Conservation (phyloP, 2,113 vertebrate species). For the Dunckerocampus dactyliophorus region DNA sequence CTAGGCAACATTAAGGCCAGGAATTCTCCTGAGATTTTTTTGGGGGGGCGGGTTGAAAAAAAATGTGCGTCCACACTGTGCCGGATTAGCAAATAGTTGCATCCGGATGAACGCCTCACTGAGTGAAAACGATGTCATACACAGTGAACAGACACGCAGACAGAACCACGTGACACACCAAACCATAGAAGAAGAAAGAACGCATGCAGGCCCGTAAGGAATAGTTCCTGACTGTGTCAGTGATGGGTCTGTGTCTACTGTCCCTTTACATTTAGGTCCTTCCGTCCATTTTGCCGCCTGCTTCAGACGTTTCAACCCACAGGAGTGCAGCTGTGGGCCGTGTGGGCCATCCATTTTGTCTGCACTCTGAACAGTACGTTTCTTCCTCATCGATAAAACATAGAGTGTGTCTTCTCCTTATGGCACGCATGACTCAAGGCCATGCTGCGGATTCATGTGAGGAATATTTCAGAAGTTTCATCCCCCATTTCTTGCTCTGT, state of each 20-base stretch:
- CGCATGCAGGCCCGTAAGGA: too few species aligned
- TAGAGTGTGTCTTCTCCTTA: neutral
- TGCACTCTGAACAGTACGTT: conserved; percentile 90
- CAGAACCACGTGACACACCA: too few species aligned
- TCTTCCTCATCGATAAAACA: neutral
- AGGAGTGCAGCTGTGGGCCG: conserved; percentile 92
- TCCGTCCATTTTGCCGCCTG: conserved; percentile 85
- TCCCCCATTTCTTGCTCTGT: neutral
- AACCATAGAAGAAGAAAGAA: too few species aligned
- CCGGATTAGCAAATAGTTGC: too few species aligned
- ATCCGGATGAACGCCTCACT: too few species aligned
- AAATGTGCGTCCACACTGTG: too few species aligned
- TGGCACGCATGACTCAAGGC: neutral
- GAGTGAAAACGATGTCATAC: too few species aligned
- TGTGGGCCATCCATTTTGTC: conserved; percentile 92
- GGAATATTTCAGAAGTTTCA: neutral
- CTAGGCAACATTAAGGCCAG: too few species aligned
- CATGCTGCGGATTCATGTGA: neutral
- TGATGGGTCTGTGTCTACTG: neutral
- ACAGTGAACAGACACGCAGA: too few species aligned
- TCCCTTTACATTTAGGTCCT: conserved; percentile 73
- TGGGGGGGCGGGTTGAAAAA: too few species aligned
- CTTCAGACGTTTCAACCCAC: conserved; percentile 84
- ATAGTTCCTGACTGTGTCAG: too few species aligned
- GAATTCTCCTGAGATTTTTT: too few species aligned